Evolutionary conservation across 2,113 vertebrate genomes (phyloP).

Genomic region (Atlantisia rogersi): DNA sequence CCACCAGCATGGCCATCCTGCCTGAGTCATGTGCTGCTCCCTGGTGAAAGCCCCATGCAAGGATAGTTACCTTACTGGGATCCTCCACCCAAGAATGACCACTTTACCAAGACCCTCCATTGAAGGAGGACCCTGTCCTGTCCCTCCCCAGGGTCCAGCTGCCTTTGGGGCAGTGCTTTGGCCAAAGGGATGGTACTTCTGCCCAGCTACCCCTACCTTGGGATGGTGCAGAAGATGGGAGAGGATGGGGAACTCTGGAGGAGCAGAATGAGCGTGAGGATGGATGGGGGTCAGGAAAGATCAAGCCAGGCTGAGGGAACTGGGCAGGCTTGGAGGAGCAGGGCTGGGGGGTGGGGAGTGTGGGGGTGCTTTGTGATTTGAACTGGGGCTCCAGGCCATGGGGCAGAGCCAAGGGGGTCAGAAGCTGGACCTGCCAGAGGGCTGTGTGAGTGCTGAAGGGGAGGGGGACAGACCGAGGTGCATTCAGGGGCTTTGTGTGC

Average conservation of each 20-base stretch:
- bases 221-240: rapidly evolving
- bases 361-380: background rate
- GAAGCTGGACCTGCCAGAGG: background rate
- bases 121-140: background rate
- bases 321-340: background rate
- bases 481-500: constrained; percentile 27
- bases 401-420: background rate
- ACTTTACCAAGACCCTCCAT: background rate
- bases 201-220: background rate
- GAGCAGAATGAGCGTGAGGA: background rate
- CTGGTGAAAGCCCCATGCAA: background rate
- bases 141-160: background rate
- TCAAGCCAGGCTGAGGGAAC: background rate
- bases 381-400: rapidly evolving
- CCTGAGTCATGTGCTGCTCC: background rate
- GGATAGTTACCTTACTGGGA: background rate
- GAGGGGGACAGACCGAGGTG: background rate
- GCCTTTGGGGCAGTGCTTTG: background rate
- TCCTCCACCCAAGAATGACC: background rate
- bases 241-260: background rate
- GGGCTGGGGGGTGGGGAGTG: too few species aligned
- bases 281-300: background rate
- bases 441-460: background rate
- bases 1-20: rapidly evolving
- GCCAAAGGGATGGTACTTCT: background rate